These are phyloP conservation scores for Scrobipalpa atriplicella DNA, from an alignment of 2,888 invertebrate species.

Conservation along the genomic window DNA sequence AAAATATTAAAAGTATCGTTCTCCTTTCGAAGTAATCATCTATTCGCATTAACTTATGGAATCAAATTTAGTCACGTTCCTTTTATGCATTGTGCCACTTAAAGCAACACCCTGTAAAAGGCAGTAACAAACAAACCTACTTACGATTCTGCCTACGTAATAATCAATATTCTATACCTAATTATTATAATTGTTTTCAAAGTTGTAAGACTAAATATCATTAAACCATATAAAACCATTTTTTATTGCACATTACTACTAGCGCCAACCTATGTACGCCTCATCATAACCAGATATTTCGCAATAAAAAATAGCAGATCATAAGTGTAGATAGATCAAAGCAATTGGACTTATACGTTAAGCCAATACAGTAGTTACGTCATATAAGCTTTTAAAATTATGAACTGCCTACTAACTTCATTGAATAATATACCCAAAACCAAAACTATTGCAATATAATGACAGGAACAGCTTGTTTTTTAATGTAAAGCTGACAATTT, in stretches of 20 bases:
- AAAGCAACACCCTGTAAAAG: not conserved
- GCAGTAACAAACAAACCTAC: not conserved
- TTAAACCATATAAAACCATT: not conserved
- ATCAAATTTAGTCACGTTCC: not conserved
- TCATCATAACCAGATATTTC: not conserved
- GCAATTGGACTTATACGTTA: not conserved
- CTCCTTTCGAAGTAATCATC: not conserved
- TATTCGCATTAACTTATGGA: not conserved
- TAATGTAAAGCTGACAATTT: too few relatives aligned
- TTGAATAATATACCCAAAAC: too few relatives aligned
- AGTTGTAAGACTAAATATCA: not conserved
- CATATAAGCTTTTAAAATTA: too few relatives aligned
- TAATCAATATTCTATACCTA: conserved; percentile 3
- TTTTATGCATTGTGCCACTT: not conserved
- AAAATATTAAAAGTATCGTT: too few relatives aligned
- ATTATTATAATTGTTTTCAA: not conserved
- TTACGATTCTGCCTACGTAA: not conserved
- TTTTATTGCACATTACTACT: not conserved
- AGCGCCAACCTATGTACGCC: not conserved
- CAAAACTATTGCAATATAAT: too few relatives aligned
- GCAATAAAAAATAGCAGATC: not conserved
- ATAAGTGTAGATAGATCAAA: not conserved
- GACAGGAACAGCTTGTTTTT: too few relatives aligned
- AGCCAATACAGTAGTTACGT: too few relatives aligned
- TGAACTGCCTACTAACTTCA: too few relatives aligned